Conservation (phyloP, 2,113 vertebrate genomes). For the Junco hyemalis region DNA sequence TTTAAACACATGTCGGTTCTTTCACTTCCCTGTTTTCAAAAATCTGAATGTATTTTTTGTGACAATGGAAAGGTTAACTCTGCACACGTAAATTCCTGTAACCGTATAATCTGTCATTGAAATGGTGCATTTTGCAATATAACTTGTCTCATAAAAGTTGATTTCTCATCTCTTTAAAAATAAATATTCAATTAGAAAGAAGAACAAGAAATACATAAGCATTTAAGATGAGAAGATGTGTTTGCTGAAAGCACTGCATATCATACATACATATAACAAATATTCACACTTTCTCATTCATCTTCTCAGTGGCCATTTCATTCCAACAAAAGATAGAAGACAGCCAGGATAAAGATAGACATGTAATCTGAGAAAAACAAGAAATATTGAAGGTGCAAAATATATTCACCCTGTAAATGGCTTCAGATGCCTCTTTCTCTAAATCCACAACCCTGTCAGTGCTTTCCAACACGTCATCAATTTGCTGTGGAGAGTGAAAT, state of each 20-base stretch:
- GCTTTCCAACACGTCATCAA: constrained; percentile 1
- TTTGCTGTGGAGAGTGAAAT: background rate
- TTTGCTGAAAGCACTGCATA: background rate
- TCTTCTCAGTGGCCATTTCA: background rate
- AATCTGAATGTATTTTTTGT: background rate
- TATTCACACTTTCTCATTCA: background rate
- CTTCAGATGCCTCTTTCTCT: background rate
- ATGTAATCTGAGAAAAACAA: background rate
- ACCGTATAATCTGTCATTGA: background rate
- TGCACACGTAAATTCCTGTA: background rate
- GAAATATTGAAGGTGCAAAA: background rate
- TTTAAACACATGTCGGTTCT: background rate
- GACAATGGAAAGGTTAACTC: background rate
- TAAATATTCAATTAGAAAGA: background rate
- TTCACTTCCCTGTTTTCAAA: background rate
- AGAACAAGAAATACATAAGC: background rate
- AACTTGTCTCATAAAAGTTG: background rate
- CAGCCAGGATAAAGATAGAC: background rate
- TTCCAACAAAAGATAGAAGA: background rate
- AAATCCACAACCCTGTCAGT: background rate
- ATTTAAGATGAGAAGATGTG: background rate
- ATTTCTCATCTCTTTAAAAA: background rate
- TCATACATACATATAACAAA: background rate
- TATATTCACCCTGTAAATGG: background rate
- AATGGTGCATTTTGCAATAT: background rate